phyloP scores from a whole-genome alignment of 2,888 invertebrate species.

The Capitulum mitella region DNA sequence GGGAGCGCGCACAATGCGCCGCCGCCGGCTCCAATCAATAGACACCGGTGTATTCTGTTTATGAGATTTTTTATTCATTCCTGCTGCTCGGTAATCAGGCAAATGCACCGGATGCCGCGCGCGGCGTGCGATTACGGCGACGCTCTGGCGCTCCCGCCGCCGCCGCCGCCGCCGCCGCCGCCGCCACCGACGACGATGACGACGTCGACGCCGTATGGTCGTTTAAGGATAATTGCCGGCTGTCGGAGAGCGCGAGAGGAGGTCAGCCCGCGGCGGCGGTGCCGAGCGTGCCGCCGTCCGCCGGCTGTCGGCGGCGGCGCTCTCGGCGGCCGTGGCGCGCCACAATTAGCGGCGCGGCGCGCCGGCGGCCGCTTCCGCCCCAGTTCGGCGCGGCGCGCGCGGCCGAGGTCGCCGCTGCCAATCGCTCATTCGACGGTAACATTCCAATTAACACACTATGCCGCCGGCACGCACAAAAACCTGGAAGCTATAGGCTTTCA shows the following conservation, averaged over 20 bases:
- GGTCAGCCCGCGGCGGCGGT: background rate
- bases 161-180: background rate
- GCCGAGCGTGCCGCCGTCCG: background rate
- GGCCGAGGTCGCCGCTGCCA: background rate
- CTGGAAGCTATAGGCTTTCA: background rate
- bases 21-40: background rate
- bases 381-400: background rate
- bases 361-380: background rate
- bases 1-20: background rate
- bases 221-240: background rate
- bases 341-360: background rate
- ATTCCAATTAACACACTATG: slow-evolving; percentile 2
- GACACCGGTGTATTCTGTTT: slow-evolving; percentile 4
- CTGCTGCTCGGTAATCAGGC: background rate
- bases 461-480: background rate
- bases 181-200: background rate
- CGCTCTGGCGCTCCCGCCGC: background rate
- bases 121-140: background rate
- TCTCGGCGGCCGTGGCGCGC: background rate
- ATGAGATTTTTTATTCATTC: background rate
- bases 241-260: background rate
- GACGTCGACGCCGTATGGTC: background rate
- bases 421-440: slow-evolving; percentile 7
- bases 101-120: background rate
- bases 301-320: background rate